Evolutionary conservation across 2,888 invertebrate genomes (phyloP).

Genomic region (Creontiades dilutus): DNA sequence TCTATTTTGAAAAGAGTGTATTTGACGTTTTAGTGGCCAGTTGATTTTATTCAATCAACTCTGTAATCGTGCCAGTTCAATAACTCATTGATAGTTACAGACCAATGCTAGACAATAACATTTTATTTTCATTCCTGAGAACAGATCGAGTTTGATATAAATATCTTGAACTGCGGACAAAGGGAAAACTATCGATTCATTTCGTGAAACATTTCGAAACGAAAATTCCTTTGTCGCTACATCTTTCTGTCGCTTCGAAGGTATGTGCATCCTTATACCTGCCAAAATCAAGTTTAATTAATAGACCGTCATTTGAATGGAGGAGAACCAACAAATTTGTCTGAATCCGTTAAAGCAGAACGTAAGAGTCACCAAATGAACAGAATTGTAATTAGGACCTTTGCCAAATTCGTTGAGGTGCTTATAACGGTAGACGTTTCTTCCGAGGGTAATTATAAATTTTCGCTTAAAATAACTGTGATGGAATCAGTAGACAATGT

Average conservation of each 20-base stretch:
- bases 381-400: conserved; percentile 19
- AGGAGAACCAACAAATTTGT: background rate
- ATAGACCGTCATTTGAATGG: background rate
- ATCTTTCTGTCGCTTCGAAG: background rate
- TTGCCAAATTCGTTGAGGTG: conserved; percentile 50
- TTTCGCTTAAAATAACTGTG: background rate
- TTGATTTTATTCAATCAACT: too few species aligned
- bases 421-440: background rate
- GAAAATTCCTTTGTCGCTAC: too few species aligned
- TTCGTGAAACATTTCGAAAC: too few species aligned
- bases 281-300: conserved; percentile 12
- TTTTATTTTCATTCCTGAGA: too few species aligned
- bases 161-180: too few species aligned
- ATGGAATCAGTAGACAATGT: background rate
- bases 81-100: too few species aligned
- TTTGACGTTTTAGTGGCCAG: too few species aligned
- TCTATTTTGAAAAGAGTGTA: too few species aligned
- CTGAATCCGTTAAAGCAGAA: conserved; percentile 9
- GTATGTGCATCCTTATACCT: background rate
- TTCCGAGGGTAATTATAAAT: background rate
- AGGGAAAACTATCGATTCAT: too few species aligned
- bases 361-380: conserved; percentile 23
- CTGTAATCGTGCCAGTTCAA: too few species aligned
- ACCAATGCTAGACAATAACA: too few species aligned
- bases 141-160: too few species aligned